These are phyloP conservation scores for Drosophila insularis DNA, from an alignment of 1,140 invertebrate genomes.

Conservation along the genomic window DNA sequence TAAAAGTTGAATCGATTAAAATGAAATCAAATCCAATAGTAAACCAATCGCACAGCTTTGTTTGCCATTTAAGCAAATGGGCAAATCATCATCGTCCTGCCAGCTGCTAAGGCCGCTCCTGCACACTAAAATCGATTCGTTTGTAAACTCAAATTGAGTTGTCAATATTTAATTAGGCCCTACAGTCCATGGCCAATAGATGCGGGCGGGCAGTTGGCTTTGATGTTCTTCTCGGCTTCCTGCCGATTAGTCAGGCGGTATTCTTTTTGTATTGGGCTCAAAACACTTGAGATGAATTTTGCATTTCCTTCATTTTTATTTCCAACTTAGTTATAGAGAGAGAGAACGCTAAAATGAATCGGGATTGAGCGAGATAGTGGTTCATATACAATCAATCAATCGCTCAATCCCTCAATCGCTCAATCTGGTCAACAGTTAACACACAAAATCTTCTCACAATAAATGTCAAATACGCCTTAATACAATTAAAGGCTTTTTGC, in stretches of 20 bases:
- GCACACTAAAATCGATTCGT: slow-evolving; percentile 66
- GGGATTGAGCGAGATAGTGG: background rate
- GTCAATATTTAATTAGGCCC: slow-evolving; percentile 79
- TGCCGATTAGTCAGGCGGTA: slow-evolving; percentile 67
- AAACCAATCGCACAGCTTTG: slow-evolving; percentile 71
- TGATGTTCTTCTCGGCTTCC: slow-evolving; percentile 60
- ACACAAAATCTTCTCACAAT: slow-evolving; percentile 41
- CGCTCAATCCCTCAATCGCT: slow-evolving; percentile 68
- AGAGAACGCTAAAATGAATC: background rate
- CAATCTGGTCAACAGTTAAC: slow-evolving; percentile 40
- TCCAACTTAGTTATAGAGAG: background rate
- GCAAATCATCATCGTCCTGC: slow-evolving; percentile 44
- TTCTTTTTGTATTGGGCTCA: slow-evolving; percentile 13
- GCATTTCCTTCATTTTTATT: background rate
- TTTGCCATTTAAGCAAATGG: slow-evolving; percentile 55
- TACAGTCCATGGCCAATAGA: slow-evolving; percentile 30
- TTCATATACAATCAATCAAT: slow-evolving; percentile 31
- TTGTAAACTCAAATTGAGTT: slow-evolving; percentile 74
- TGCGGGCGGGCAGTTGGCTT: slow-evolving; percentile 61
- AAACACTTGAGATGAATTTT: slow-evolving; percentile 21
- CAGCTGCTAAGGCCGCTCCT: slow-evolving; percentile 58
- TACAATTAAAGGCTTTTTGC: slow-evolving; percentile 66
- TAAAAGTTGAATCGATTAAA: slow-evolving; percentile 68
- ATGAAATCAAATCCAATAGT: slow-evolving; percentile 71
- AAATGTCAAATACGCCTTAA: slow-evolving; percentile 66